Percentiles rank a stretch among this genome's conserved stretches.
Evolutionary conservation across 2,113 vertebrate species (phyloP).

Genomic region (Meles meles): DNA sequence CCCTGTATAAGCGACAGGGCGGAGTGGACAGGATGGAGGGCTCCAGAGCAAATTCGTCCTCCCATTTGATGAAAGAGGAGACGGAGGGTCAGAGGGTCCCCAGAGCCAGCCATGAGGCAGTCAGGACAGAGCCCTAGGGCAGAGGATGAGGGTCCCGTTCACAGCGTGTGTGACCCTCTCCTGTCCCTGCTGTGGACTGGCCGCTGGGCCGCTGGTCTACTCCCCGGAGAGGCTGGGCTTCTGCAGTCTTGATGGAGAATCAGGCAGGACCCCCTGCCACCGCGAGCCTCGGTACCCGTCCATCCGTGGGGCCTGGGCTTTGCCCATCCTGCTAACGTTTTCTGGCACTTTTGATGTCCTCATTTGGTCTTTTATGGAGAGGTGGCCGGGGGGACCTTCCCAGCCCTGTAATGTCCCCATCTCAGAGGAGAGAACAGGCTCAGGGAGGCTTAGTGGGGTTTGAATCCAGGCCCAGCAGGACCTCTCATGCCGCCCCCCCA

Average conservation of each 20-base stretch:
- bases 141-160: accelerated
- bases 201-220: accelerated
- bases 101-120: neutral
- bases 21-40: accelerated
- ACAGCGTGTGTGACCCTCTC: neutral
- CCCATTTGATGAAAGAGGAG: neutral
- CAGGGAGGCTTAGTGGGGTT: neutral
- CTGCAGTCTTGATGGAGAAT: accelerated
- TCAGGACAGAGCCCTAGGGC: neutral
- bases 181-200: neutral
- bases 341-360: neutral
- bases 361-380: neutral
- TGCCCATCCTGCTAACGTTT: accelerated
- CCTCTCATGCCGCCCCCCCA: no score
- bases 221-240: neutral
- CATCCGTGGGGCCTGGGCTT: neutral
- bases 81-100: neutral
- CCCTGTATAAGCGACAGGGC: neutral
- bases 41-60: neutral
- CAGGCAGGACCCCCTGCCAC: accelerated
- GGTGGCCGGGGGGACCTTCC: neutral
- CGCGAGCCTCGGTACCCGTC: accelerated
- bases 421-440: neutral
- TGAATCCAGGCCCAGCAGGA: neutral
- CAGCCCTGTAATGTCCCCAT: no score